A percentile compares a stretch with the other conserved stretches of the same genome.
These are phyloP conservation scores for Myotis davidii DNA, from an alignment of 2,113 vertebrate species.

Conservation along the genomic window DNA sequence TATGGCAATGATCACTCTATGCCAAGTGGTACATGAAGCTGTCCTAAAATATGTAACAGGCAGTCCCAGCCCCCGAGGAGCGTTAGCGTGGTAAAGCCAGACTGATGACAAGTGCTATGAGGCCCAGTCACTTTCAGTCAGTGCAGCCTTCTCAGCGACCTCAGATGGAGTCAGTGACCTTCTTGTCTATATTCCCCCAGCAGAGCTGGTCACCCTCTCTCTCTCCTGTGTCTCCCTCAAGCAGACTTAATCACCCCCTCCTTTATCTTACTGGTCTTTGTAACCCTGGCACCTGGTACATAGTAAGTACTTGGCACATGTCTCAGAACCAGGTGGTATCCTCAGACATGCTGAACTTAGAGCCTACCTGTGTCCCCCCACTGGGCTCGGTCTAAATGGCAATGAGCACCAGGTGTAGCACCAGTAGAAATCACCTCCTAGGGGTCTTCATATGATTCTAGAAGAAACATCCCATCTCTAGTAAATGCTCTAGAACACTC, in stretches of 20 bases:
- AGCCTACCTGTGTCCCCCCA: background rate
- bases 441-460: background rate
- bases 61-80: background rate
- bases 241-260: background rate
- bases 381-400: background rate
- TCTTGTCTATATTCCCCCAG: background rate
- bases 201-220: background rate
- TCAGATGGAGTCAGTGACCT: background rate
- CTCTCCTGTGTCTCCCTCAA: background rate
- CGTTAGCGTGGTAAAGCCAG: background rate
- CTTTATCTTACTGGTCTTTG: background rate
- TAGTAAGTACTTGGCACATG: accelerated
- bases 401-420: background rate
- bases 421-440: background rate
- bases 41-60: background rate
- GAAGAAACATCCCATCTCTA: background rate
- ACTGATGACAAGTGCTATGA: background rate
- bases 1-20: background rate
- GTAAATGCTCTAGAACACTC: background rate
- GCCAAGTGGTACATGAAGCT: background rate
- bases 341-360: background rate
- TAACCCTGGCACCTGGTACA: too few species aligned
- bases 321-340: background rate
- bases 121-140: background rate
- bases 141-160: background rate